A percentile compares a stretch with the other conserved stretches of the same genome.
phyloP scores from a whole-genome alignment of 2,113 vertebrate genomes.

The Podiceps cristatus region DNA sequence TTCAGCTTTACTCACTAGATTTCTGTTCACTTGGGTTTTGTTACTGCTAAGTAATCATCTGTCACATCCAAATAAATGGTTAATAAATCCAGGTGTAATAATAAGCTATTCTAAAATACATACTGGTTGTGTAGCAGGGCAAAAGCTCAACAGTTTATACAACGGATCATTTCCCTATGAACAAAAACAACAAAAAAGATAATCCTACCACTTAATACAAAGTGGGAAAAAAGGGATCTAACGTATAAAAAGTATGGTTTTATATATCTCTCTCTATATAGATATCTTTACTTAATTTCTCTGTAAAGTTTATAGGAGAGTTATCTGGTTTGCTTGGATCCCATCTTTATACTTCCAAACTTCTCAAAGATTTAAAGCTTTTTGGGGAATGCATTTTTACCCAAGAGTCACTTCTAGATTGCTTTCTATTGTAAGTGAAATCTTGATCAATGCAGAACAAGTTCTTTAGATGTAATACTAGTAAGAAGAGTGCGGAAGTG shows the following conservation, averaged over 20 bases:
- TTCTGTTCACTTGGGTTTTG: not conserved
- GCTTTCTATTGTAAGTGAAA: not conserved
- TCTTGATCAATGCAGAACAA: not conserved
- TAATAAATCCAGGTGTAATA: not conserved
- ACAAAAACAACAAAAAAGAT: not conserved
- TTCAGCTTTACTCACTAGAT: not conserved
- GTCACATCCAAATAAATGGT: conserved; percentile 13
- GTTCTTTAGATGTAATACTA: not conserved
- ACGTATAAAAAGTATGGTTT: not conserved
- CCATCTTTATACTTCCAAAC: not conserved
- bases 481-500: not conserved
- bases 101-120: not conserved
- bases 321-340: not conserved
- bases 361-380: not conserved
- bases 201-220: not conserved
- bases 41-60: conserved; percentile 1
- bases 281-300: not conserved
- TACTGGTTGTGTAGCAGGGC: not conserved
- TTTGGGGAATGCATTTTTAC: not conserved
- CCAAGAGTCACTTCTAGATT: not conserved
- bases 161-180: not conserved
- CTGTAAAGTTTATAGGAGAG: not conserved
- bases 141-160: not conserved
- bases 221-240: not conserved
- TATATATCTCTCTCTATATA: not conserved